A percentile compares a stretch with the other conserved stretches of the same genome.
Evolutionary conservation across 2,797 vertebrate genomes (phyloP).

Genomic region (Propithecus perrieri): DNA sequence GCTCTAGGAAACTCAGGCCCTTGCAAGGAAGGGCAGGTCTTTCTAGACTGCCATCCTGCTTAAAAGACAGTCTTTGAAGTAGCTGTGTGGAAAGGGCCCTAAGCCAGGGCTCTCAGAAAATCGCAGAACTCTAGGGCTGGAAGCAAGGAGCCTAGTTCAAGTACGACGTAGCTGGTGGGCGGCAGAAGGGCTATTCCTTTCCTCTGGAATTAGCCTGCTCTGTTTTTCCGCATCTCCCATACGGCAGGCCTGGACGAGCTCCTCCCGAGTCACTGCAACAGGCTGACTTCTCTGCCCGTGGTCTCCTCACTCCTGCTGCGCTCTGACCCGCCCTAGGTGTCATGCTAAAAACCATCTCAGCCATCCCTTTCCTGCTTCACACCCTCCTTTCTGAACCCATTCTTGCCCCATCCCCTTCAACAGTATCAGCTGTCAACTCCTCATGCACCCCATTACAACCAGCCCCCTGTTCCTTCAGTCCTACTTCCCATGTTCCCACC

Average conservation of each 20-base stretch:
- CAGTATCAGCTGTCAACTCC: too few species aligned
- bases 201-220: neutral
- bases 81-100: neutral
- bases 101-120: neutral
- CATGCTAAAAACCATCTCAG: neutral
- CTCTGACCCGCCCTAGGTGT: neutral
- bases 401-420: neutral
- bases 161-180: neutral
- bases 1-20: neutral
- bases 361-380: neutral
- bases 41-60: neutral
- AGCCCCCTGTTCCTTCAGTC: neutral
- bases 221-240: neutral
- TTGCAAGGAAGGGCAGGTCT: neutral
- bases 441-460: too few species aligned
- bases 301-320: too few species aligned
- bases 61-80: rapidly evolving
- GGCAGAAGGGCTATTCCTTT: neutral
- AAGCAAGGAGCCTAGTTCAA: neutral
- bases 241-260: neutral
- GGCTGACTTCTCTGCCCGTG: too few species aligned
- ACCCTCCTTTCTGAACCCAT: neutral
- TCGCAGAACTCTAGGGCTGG: neutral
- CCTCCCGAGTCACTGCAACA: neutral
- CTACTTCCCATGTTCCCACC: rapidly evolving